phyloP scores from a whole-genome alignment of 2,888 invertebrate genomes.

The Cryptosula pallasiana region DNA sequence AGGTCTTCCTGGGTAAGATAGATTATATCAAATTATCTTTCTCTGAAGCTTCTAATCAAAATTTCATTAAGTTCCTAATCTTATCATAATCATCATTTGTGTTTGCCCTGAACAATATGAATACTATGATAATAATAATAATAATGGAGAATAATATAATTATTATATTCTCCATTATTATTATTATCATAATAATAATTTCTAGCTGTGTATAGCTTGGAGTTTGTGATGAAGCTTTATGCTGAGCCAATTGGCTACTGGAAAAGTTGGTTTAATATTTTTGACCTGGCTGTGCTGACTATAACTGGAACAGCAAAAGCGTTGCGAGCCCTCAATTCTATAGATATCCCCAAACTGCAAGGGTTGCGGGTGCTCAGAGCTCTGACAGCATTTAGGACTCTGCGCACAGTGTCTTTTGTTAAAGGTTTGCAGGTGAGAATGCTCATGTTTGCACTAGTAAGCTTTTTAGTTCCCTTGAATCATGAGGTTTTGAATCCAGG shows the following conservation, averaged over 20 bases:
- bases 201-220: constrained; percentile 31
- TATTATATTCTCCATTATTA: neutral
- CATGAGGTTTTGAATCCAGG: too few relatives aligned
- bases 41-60: too few relatives aligned
- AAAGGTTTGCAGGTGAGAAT: constrained; percentile 32
- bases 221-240: constrained; percentile 34
- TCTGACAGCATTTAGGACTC: constrained; percentile 31
- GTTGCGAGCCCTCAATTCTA: constrained; percentile 5
- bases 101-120: too few relatives aligned
- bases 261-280: constrained; percentile 32
- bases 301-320: constrained; percentile 18
- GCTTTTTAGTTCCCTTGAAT: too few relatives aligned
- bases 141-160: neutral
- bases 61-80: too few relatives aligned
- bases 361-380: constrained; percentile 30
- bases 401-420: constrained; percentile 35
- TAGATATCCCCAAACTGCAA: constrained; percentile 24
- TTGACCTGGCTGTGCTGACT: constrained; percentile 32
- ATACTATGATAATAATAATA: too few relatives aligned
- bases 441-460: too few relatives aligned
- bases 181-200: neutral
- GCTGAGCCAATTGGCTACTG: constrained; percentile 33
- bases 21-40: too few relatives aligned
- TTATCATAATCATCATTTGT: too few relatives aligned
- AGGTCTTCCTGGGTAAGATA: constrained; percentile 16